Evolutionary conservation across 2,113 vertebrate species (phyloP).

Genomic region (Dendropsophus ebraccatus): DNA sequence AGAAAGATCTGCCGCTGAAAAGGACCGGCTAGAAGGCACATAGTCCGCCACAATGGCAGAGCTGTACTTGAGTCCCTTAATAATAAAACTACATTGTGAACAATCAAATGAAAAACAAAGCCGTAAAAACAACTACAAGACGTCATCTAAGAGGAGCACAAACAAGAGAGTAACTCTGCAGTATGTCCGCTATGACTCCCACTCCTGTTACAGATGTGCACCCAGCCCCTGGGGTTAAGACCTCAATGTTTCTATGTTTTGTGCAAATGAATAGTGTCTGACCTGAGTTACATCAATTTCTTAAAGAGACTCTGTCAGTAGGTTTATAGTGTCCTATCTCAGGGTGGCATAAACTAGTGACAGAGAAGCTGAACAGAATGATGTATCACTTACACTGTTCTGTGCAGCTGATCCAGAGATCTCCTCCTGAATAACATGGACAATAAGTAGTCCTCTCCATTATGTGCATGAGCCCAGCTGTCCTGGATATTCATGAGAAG

Average conservation of each 20-base stretch:
- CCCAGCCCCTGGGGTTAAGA: neutral
- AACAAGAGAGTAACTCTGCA: neutral
- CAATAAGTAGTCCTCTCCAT: no score
- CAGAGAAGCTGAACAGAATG: no score
- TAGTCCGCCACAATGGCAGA: slow-evolving; percentile 64
- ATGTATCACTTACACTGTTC: no score
- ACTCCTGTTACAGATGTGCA: neutral
- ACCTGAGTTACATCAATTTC: no score
- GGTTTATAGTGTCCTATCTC: no score
- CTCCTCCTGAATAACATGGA: no score
- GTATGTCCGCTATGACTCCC: neutral
- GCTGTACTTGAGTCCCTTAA: slow-evolving; percentile 72
- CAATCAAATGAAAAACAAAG: neutral
- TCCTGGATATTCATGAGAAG: no score
- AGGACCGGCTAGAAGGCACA: slow-evolving; percentile 62
- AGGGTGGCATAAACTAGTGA: no score
- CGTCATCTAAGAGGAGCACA: neutral
- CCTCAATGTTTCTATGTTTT: neutral
- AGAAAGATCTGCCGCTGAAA: slow-evolving; percentile 63
- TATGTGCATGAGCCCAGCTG: no score
- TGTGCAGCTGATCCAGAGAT: no score
- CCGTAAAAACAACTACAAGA: neutral
- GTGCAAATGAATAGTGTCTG: no score
- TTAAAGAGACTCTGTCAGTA: no score
- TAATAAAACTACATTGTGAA: slow-evolving; percentile 59